Conservation (phyloP, 2,888 invertebrate species). For the Danaus chrysippus region DNA sequence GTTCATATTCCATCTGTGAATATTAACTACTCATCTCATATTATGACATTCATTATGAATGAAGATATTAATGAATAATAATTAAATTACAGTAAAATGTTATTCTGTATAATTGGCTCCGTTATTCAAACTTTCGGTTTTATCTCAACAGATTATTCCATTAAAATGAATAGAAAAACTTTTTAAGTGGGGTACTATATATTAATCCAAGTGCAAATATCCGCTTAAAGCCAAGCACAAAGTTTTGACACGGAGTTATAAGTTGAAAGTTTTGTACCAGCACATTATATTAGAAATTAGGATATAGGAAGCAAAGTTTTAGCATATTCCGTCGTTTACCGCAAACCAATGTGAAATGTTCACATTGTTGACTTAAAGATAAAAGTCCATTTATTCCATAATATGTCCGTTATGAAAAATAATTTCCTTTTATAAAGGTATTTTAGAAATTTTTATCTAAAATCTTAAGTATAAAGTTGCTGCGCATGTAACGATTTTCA, state of each 20-base stretch:
- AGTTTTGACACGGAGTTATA: conserved; percentile 25
- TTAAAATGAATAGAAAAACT: conserved; percentile 11
- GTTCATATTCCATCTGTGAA: no score
- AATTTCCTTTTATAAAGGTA: no score
- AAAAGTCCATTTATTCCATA: background rate
- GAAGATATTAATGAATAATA: background rate
- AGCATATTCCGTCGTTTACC: conserved; percentile 2
- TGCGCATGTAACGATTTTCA: no score
- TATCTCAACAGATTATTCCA: conserved; percentile 3
- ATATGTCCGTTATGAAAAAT: no score
- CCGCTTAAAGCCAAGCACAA: conserved; percentile 9
- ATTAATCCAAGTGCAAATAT: conserved; percentile 11
- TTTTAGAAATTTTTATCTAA: no score
- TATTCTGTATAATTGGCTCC: background rate
- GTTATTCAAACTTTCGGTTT: background rate
- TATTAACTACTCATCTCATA: no score
- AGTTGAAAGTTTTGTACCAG: conserved; percentile 23
- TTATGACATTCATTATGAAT: no score
- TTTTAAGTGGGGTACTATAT: conserved; percentile 9
- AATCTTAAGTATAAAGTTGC: no score
- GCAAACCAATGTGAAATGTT: conserved; percentile 8
- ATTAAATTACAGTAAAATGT: background rate
- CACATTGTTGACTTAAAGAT: background rate
- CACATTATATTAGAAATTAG: conserved; percentile 21
- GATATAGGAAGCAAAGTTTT: conserved; percentile 13